Evolutionary conservation across 2,797 vertebrate genomes (phyloP).

Genomic region (Manis pentadactyla): DNA sequence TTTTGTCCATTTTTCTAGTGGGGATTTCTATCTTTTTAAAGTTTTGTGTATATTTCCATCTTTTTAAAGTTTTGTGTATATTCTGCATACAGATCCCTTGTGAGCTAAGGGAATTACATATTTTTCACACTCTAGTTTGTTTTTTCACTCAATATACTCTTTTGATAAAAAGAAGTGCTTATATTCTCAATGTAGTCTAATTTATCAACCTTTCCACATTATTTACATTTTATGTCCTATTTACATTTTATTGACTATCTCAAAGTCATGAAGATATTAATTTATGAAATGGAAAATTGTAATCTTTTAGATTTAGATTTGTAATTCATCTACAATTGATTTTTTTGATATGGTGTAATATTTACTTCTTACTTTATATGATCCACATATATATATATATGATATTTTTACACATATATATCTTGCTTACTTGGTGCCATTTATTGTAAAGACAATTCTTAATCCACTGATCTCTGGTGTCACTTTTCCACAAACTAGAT

Average conservation of each 20-base stretch:
- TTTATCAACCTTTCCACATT: background rate
- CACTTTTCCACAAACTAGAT: background rate
- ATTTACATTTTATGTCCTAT: background rate
- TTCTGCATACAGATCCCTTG: background rate
- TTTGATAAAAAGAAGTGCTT: conserved; percentile 1
- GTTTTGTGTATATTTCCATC: background rate
- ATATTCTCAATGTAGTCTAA: background rate
- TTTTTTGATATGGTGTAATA: background rate
- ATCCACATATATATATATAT: background rate
- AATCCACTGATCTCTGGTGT: background rate
- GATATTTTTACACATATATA: background rate
- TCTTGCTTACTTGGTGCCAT: background rate
- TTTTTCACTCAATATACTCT: background rate
- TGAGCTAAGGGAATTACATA: background rate
- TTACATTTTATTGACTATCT: background rate
- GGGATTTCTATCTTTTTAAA: background rate
- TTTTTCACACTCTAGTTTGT: background rate
- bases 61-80: background rate
- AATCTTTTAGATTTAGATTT: background rate
- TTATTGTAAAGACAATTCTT: background rate
- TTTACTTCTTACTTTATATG: conserved; percentile 13
- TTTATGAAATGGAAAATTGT: background rate
- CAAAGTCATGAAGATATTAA: background rate
- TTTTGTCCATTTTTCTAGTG: background rate
- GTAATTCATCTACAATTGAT: background rate